Evolutionary conservation across 2,113 vertebrate species (phyloP), one percentile per base, ranked within the genome.

Genomic region (Tetrax tetrax): DNA sequence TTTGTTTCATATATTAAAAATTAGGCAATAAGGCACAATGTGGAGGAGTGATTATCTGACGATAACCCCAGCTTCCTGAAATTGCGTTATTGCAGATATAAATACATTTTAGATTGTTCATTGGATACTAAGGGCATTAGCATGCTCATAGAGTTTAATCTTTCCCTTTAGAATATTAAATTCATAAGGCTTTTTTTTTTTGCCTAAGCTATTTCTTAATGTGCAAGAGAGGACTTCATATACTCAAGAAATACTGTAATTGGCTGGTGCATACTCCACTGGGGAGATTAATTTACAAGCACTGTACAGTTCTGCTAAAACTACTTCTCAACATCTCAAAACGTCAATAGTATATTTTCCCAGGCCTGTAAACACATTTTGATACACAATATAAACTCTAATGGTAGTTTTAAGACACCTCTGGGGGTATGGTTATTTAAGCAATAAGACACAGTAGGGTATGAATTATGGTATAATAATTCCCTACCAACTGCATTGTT

Each of bases 361-460:
- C 72, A 96, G 81, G 61, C 83, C 96, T 96, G 94, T 97, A 98
- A 98, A 98, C 95, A 94, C 85, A 97, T 96, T 97, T 98, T 97
- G 97, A 97, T 97, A 96, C 88, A 97, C 94, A 89, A 92, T 95
- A 96, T 97, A 97, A 96, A 97, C 96, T 96, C 96, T 86, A 96
- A 96, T 96, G 89, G 91, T 89, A 94, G 87, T 91, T 97, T 97
- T 96, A 97, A 97, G 93, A 91, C 75, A 90, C 82, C 87, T 96
- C 95, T 88, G 97, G 95, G 97, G 96, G 68, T 86, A 94, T 71
- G 76, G 90, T 95, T 96, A 86, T 61, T 97, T 97, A 83, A 96
- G 96, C 94, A 96, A 28, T 93, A 94, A 87, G 89, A 96, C 83
- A 93, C 83, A 82, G 93, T 89, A 84, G 92, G 91, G 81, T 98